Evolutionary conservation across 2,113 vertebrate genomes (phyloP), one percentile per base, ranked within the genome.

Genomic region (Apteryx mantelli): DNA sequence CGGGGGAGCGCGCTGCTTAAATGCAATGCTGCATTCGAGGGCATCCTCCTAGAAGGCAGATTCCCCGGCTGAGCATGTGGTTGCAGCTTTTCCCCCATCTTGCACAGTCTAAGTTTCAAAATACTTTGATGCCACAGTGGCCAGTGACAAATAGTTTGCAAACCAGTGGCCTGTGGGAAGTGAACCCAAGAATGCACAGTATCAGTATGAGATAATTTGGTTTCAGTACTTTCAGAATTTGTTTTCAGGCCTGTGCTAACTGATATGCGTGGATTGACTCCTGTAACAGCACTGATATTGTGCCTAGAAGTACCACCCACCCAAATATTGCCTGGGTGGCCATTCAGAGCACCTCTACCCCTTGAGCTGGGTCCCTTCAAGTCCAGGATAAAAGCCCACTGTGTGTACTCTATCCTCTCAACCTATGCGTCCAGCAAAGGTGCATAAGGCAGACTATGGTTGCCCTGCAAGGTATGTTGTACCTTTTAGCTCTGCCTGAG

Each of bases 171-270:
- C 11, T 64, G 4, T 55, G 48, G 55, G 66, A 68, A 52, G 38
- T 34, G 3, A 10, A 64, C 16, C 60, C 24, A 2, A 44, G 52
- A 63, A n/a, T 34, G 24, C 38, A 55, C 17, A 58, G 16, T 50
- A 42, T 64, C 55, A 36, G 30, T 36, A 24, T 60, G 50, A 80
- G 18, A 38, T 60, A 6, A 71, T 53, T 34, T 76, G 34, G 15
- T 74, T 91, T 75, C 61, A 68, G 7, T 22, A 66, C 21, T 63
- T 40, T 70, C 73, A 88, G 86, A 78, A 91, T 78, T 86, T 28
- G 17, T 70, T 91, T 74, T 74, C 63, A 60, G 36, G 44, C 17
- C 28, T 66, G 21, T 53, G 42, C 58, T 12, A 76, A 36, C 17
- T 36, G 64, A 0, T 83, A 66, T 80, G 7, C 53, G 21, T 70